Evolutionary conservation across 2,113 vertebrate species (phyloP).

Genomic region (Plecotus auritus): DNA sequence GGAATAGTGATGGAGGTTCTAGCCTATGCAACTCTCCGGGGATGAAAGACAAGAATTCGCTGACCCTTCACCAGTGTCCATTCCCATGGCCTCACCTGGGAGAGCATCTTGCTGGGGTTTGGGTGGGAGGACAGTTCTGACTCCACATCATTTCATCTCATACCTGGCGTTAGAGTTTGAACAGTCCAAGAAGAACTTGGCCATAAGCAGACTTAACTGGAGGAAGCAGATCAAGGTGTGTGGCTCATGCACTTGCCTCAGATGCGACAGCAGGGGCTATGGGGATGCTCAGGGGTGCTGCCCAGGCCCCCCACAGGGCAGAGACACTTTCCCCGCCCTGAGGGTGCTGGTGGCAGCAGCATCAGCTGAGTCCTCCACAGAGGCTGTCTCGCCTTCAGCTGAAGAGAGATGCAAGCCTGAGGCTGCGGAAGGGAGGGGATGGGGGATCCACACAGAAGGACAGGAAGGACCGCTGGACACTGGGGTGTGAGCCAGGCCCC

Average conservation of each 20-base stretch:
- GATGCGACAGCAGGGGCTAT: too few relatives aligned
- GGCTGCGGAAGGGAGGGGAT: rapidly evolving
- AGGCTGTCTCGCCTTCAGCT: not conserved
- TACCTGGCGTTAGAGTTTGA: not conserved
- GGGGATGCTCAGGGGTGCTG: rapidly evolving
- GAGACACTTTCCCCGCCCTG: not conserved
- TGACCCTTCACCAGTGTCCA: not conserved
- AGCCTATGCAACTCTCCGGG: too few relatives aligned
- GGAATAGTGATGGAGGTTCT: too few relatives aligned
- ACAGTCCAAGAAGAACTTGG: rapidly evolving
- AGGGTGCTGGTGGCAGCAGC: not conserved
- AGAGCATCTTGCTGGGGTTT: rapidly evolving
- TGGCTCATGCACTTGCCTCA: rapidly evolving
- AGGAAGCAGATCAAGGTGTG: too few relatives aligned
- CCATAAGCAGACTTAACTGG: not conserved
- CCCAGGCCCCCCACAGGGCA: not conserved
- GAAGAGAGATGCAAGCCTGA: not conserved
- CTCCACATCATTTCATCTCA: not conserved
- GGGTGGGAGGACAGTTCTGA: too few relatives aligned
- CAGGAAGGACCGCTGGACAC: rapidly evolving
- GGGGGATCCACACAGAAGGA: not conserved
- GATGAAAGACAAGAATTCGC: too few relatives aligned
- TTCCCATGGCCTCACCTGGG: not conserved
- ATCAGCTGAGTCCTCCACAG: not conserved
- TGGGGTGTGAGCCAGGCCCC: not conserved